phyloP scores from a whole-genome alignment of 2,888 invertebrate species.

The Cataglyphis rosenhaueri region DNA sequence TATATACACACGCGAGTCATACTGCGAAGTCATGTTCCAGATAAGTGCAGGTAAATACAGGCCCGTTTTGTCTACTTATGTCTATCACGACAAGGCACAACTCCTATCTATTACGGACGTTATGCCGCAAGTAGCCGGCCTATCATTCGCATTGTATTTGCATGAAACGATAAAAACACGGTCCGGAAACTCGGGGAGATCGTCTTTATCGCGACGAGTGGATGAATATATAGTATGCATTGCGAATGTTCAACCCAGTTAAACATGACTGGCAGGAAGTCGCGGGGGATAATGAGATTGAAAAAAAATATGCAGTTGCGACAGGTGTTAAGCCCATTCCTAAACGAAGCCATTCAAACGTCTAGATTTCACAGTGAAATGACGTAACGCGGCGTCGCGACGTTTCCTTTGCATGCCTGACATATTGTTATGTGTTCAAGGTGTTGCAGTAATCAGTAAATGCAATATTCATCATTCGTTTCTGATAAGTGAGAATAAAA shows the following conservation, averaged over 20 bases:
- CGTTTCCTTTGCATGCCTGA: conserved; percentile 42
- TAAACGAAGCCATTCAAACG: conserved; percentile 83
- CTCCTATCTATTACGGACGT: conserved; percentile 43
- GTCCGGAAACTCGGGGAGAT: conserved; percentile 26
- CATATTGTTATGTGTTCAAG: neutral
- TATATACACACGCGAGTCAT: neutral
- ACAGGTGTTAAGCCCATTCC: conserved; percentile 82
- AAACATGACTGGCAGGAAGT: conserved; percentile 61
- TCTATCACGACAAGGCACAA: conserved; percentile 35
- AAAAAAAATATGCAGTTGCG: conserved; percentile 76
- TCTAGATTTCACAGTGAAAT: conserved; percentile 72
- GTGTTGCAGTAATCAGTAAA: neutral
- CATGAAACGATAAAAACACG: conserved; percentile 40
- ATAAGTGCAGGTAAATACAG: conserved; percentile 40
- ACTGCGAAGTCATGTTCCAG: conserved; percentile 37
- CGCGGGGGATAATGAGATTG: conserved; percentile 75
- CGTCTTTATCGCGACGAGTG: conserved; percentile 28
- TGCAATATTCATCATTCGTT: neutral
- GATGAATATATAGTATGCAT: neutral
- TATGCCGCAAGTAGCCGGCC: conserved; percentile 46
- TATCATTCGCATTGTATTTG: conserved; percentile 47
- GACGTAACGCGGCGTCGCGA: conserved; percentile 59
- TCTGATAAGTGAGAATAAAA: neutral
- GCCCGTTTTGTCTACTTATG: conserved; percentile 51
- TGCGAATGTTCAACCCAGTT: conserved; percentile 60